Conservation (phyloP, 2,797 vertebrate species). For the Coilia nasus region DNA sequence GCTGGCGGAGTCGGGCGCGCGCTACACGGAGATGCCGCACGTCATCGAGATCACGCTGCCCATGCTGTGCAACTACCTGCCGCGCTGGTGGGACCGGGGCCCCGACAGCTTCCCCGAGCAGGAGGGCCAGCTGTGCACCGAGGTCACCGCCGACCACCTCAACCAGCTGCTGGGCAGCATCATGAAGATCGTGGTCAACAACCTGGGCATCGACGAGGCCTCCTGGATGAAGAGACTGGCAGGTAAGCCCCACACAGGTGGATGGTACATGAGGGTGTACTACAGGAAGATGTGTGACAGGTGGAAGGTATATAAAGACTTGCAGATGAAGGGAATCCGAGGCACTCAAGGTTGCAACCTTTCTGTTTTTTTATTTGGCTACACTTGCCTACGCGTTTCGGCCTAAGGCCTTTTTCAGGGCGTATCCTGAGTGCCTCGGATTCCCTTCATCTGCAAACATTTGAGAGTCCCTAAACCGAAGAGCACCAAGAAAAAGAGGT, state of each 20-base stretch:
- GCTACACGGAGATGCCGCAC: conserved; percentile 96
- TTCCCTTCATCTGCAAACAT: too few species aligned
- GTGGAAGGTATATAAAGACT: too few species aligned
- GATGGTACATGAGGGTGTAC: not conserved
- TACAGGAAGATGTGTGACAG: not conserved
- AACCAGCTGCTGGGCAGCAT: conserved; percentile 95
- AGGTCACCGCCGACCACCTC: conserved; percentile 88
- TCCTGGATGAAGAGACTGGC: conserved; percentile 96
- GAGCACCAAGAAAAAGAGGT: too few species aligned
- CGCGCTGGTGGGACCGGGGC: conserved; percentile 94
- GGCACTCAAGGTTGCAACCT: too few species aligned
- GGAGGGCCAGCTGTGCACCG: conserved; percentile 79
- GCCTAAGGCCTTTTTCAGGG: too few species aligned
- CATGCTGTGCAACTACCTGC: conserved; percentile 95
- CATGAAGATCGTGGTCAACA: conserved; percentile 94
- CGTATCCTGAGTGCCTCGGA: too few species aligned
- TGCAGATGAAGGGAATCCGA: too few species aligned
- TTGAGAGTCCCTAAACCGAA: too few species aligned
- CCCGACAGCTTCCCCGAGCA: conserved; percentile 77
- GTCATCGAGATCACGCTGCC: conserved; percentile 95
- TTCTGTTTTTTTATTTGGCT: too few species aligned
- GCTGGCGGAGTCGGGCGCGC: conserved; percentile 91
- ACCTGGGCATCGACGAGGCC: conserved; percentile 94
- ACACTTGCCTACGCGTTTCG: too few species aligned
- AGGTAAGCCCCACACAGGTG: conserved; percentile 67